Evolutionary conservation across 2,888 invertebrate genomes (phyloP), one percentile per base, ranked within the genome.

Genomic region (Cyclophora albipunctata): DNA sequence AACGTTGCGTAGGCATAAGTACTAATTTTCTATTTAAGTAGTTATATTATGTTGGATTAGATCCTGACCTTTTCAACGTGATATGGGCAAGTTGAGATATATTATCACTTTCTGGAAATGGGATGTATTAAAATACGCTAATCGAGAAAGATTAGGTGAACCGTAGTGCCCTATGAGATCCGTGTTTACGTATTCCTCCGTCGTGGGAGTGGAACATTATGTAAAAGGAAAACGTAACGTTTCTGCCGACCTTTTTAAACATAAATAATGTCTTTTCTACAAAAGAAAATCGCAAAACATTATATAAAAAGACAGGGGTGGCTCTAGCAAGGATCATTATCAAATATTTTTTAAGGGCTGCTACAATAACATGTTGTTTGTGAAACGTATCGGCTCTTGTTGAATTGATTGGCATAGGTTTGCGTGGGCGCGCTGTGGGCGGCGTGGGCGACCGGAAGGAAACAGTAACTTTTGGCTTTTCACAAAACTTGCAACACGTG

Each of bases 401-500:
- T 69, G 70, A 73, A 72, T 73, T 82, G 79, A 83, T 81, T 78
- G 77, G 78, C 79, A 75, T 73, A 62, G 57, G 50, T 45, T 50
- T 55, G 75, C 71, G 81, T 71, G 66, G 79, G 81, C 74, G 75
- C 53, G 64, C 58, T 20, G 78, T 70, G 71, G 75, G 79, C 69
- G 54, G 60, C 66, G 86, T 85, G 75, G 86, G 85, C 76, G 82
- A 69, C 83, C 84, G 86, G 85, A 86, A 86, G 87, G 84, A 84
- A 87, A 68, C 72, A 63, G 63, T 69, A 67, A 69, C 73, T 78
- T 75, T 78, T 71, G 71, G 69, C 70, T 75, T 73, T 74, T 69
- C 72, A 67, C 62, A 64, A 62, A 54, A 42, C 48, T 58, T 62
- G 59, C 51, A 59, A 55, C 63, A 59, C 57, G 37, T 37, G 37